phyloP scores from a whole-genome alignment of 2,113 vertebrate genomes.

The Thalassarche chlororhynchos region DNA sequence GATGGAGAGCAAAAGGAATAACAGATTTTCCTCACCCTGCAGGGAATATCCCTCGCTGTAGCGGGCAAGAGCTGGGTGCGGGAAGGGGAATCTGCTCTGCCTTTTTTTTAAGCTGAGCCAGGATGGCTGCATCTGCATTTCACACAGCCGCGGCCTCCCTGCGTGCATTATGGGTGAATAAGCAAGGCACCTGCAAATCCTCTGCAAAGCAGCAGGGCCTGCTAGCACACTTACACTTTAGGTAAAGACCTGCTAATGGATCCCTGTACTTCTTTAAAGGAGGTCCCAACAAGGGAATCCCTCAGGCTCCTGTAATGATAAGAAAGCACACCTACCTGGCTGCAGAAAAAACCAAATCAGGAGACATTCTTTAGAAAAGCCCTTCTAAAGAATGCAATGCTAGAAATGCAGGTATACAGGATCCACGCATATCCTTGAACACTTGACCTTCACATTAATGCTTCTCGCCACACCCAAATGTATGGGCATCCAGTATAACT shows the following conservation, averaged over 20 bases:
- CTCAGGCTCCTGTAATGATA: neutral
- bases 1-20: neutral
- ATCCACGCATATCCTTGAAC: neutral
- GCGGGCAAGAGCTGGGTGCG: fast-evolving
- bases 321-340: neutral
- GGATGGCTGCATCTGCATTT: neutral
- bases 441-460: neutral
- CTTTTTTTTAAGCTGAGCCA: neutral
- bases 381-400: neutral
- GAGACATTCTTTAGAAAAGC: neutral
- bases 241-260: fast-evolving
- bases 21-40: neutral
- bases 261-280: neutral
- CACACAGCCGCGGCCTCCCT: fast-evolving
- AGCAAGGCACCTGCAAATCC: neutral
- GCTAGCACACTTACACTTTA: neutral
- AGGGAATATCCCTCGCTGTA: neutral
- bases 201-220: neutral
- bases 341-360: neutral
- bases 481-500: neutral
- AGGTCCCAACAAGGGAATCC: neutral
- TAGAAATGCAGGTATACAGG: slow-evolving; percentile 40
- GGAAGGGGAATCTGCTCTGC: neutral
- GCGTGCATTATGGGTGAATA: fast-evolving
- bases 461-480: neutral